Conservation (phyloP, 2,113 vertebrate species). For the Oncorhynchus keta region DNA sequence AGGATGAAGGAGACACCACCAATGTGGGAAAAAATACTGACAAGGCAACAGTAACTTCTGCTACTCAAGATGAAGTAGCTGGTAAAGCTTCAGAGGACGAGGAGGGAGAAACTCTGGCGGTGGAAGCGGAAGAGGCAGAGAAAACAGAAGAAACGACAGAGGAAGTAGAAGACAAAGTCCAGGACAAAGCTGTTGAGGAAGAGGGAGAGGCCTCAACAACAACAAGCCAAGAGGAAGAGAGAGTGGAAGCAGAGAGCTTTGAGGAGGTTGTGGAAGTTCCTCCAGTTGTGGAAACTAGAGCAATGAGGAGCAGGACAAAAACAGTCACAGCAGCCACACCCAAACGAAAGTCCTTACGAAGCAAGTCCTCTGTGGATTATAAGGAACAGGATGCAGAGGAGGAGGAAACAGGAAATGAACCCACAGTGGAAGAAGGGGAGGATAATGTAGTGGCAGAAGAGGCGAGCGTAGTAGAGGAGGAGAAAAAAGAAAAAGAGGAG, state of each 20-base stretch:
- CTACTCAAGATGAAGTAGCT: no score
- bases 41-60: background rate
- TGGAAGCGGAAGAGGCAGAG: constrained; percentile 12
- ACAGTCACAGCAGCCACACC: background rate
- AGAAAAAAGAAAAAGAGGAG: constrained; percentile 42
- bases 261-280: background rate
- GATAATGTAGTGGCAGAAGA: constrained; percentile 70
- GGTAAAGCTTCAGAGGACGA: constrained; percentile 25
- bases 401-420: constrained; percentile 33
- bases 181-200: background rate
- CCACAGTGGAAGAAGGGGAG: constrained; percentile 60
- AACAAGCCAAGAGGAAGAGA: background rate
- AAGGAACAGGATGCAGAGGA: constrained; percentile 63
- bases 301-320: background rate
- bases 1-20: background rate
- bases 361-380: constrained; percentile 42
- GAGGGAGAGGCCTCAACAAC: background rate
- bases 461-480: background rate
- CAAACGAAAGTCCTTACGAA: constrained; percentile 10
- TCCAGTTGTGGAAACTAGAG: background rate
- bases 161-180: background rate
- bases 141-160: background rate
- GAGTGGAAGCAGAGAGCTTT: background rate
- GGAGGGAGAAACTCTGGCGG: constrained; percentile 31
- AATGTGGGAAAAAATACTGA: background rate